Base-by-base conservation (phyloP, 2,888 invertebrate species). In the Synanthedon formicaeformis region DNA sequence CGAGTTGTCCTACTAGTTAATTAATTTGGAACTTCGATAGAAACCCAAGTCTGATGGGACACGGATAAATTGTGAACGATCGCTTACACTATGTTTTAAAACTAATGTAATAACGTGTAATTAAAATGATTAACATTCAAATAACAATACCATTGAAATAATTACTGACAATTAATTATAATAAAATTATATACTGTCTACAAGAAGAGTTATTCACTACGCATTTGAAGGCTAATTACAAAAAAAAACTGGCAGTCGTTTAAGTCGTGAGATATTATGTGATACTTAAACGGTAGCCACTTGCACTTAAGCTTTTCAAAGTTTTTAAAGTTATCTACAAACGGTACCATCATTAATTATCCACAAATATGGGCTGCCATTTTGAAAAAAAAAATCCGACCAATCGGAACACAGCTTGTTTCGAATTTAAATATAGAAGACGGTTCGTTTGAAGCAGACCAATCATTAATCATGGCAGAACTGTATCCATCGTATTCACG, bases 311-410 rank as follows among this genome's bases (percentile, higher is more conserved):
- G 64, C 66, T 66, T 64, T 69, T 71, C 64, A 69, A 71, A 48
- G 49, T 14, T 49, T 49, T 64, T 73, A 63, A 62, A 67, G 69
- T 73, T 78, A 79, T 78, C 78, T 77, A 67, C 67, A 74, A 69
- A 74, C 70, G 62, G 64, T 62, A 71, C 62, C 62, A 66, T 75
- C 81, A 83, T 85, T 77, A 80, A 78, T 84, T 75, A 81, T 79
- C 73, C 76, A 78, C 74, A 69, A 78, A 81, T 74, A 75, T 81
- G 69, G 75, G 73, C 78, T 79, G 75, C 81, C 82, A 83, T 82
- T 76, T 77, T 75, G 75, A 69, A 81, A 80, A 79, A n/a, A 79
- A 75, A 10, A 2, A 73, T 53, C 62, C 54, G 54, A 71, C 86
- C 84, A 85, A 85, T 83, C 63, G 64, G 69, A 75, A 45, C 45